Evolutionary conservation across 2,797 vertebrate species (phyloP).

Genomic region (Xyrichtys novacula): DNA sequence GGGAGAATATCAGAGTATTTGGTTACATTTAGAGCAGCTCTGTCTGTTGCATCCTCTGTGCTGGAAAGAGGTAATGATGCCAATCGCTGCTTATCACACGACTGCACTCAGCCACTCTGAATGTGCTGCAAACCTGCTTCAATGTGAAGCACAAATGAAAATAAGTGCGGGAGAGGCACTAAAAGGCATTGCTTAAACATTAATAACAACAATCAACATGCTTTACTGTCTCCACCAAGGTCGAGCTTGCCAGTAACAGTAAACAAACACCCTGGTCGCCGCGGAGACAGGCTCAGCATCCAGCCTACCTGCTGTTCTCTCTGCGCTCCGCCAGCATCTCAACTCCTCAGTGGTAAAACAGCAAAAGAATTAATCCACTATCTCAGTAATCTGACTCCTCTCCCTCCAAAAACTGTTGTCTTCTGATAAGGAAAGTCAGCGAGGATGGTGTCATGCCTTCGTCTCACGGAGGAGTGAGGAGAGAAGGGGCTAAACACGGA

Average conservation of each 20-base stretch:
- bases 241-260: constrained; percentile 43
- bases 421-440: constrained; percentile 14
- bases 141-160: constrained; percentile 3
- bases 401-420: constrained; percentile 6
- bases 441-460: constrained; percentile 54
- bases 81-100: constrained; percentile 9
- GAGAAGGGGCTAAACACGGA: constrained; percentile 59
- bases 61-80: background rate
- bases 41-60: constrained; percentile 27
- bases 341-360: constrained; percentile 48
- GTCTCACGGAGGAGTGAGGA: constrained; percentile 39
- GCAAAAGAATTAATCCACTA: constrained; percentile 48
- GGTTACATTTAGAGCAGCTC: constrained; percentile 12
- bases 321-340: constrained; percentile 84
- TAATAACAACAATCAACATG: constrained; percentile 29
- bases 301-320: constrained; percentile 84
- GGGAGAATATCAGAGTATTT: constrained; percentile 8
- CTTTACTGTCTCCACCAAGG: constrained; percentile 27
- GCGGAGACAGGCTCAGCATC: constrained; percentile 72
- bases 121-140: background rate
- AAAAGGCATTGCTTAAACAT: constrained; percentile 37
- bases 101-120: background rate
- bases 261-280: constrained; percentile 77
- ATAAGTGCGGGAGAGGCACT: background rate
- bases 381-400: constrained; percentile 1